These are phyloP conservation scores for Lagorchestes hirsutus DNA, from an alignment of 2,797 vertebrate species.

Conservation along the genomic window DNA sequence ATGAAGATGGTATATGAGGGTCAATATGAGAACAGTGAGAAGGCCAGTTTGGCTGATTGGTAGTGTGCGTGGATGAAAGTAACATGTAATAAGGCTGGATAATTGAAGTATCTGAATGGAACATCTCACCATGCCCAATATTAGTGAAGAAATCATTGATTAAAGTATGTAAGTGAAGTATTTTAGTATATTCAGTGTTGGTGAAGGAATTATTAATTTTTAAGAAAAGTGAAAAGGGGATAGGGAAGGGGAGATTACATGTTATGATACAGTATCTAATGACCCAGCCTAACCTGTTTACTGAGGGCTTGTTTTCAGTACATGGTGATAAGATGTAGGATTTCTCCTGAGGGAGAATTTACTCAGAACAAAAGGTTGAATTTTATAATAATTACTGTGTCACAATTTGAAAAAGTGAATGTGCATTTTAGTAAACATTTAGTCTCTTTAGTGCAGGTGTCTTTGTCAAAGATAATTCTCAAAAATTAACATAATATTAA, in stretches of 20 bases:
- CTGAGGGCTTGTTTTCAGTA: conserved; percentile 87
- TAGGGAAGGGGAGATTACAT: conserved; percentile 3
- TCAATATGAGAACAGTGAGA: not conserved
- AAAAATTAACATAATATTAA: conserved; percentile 46
- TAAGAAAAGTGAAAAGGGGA: conserved; percentile 43
- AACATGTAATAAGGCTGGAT: not conserved
- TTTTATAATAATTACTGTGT: conserved; percentile 62
- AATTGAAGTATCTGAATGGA: not conserved
- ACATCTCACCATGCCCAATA: not conserved
- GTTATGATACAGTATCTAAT: conserved; percentile 31
- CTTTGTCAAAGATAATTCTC: conserved; percentile 39
- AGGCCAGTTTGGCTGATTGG: not conserved
- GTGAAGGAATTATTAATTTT: conserved; percentile 29
- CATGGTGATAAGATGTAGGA: conserved; percentile 64
- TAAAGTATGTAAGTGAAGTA: not conserved
- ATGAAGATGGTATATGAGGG: not conserved
- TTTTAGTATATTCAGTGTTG: conserved; percentile 49
- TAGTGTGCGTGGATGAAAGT: not conserved
- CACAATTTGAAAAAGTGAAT: conserved; percentile 51
- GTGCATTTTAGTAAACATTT: conserved; percentile 26
- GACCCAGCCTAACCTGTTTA: conserved; percentile 88
- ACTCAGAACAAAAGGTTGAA: conserved; percentile 53
- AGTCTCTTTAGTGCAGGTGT: conserved; percentile 11
- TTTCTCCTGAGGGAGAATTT: conserved; percentile 49
- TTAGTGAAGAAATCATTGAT: not conserved